phyloP scores from a whole-genome alignment of 35 echinoderm and acorn worm genomes.

The Apostichopus californicus region DNA sequence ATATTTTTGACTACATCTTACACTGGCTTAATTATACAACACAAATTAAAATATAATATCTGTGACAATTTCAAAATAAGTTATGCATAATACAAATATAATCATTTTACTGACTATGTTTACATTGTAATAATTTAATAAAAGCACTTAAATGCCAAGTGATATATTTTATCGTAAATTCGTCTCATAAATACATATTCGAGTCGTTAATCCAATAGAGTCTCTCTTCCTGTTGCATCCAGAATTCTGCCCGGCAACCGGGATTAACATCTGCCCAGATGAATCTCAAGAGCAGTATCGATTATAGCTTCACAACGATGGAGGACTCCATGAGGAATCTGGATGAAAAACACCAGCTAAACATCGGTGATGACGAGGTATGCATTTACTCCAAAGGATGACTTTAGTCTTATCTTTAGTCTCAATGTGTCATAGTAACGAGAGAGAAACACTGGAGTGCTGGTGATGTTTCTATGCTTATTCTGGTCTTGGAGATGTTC shows the following conservation, averaged over 20 bases:
- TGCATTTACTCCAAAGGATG: neutral
- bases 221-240: neutral
- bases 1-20: no score
- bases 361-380: slow-evolving; percentile 63
- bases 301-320: slow-evolving; percentile 74
- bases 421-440: neutral
- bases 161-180: neutral
- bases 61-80: no score
- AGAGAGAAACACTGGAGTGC: no score
- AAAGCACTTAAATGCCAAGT: no score
- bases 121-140: neutral
- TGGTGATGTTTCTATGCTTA: no score
- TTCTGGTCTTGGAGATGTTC: no score
- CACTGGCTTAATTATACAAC: no score
- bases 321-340: slow-evolving; percentile 69
- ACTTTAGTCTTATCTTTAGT: neutral
- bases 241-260: slow-evolving; percentile 79
- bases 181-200: neutral
- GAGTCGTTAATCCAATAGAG: neutral
- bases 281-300: slow-evolving; percentile 75
- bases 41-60: no score
- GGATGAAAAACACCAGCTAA: slow-evolving; percentile 51
- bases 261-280: slow-evolving; percentile 87
- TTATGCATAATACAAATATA: neutral
- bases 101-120: neutral